These are phyloP conservation scores for Choristoneura fumiferana DNA, from an alignment of 1,140 invertebrate species.

Conservation along the genomic window DNA sequence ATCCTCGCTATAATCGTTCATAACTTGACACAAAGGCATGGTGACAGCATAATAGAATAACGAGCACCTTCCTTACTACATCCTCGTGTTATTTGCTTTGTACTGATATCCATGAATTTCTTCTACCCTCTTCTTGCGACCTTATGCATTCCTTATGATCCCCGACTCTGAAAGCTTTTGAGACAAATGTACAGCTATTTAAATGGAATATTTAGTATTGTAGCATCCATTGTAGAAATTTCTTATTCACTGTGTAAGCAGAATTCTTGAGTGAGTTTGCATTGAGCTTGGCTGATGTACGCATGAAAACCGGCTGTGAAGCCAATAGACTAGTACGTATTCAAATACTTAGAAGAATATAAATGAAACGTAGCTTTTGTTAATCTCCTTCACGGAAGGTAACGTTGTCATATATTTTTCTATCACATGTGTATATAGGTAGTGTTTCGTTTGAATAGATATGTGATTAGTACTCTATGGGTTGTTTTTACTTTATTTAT, in stretches of 20 bases:
- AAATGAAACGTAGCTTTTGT: too few species aligned
- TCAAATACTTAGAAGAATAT: too few species aligned
- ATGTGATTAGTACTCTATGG: too few species aligned
- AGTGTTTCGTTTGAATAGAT: too few species aligned
- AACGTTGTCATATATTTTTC: too few species aligned
- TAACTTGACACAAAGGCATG: neutral
- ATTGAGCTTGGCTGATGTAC: neutral
- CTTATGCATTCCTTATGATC: slow-evolving; percentile 70
- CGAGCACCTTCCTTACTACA: neutral
- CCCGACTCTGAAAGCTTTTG: slow-evolving; percentile 55
- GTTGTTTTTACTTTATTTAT: too few species aligned
- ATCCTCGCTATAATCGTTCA: too few species aligned
- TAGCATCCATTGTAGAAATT: slow-evolving; percentile 65
- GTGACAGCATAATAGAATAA: neutral
- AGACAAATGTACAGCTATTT: slow-evolving; percentile 70
- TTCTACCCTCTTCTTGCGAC: slow-evolving; percentile 45
- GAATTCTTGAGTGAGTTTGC: slow-evolving; percentile 44
- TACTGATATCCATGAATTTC: slow-evolving; percentile 36
- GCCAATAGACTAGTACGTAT: too few species aligned
- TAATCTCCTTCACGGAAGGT: too few species aligned
- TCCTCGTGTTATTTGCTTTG: slow-evolving; percentile 38
- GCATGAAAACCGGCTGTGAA: neutral
- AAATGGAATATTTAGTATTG: slow-evolving; percentile 71
- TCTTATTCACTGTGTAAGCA: slow-evolving; percentile 67
- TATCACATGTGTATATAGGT: too few species aligned